Evolutionary conservation across 2,797 vertebrate species (phyloP), one percentile per base, ranked within the genome.

Genomic region (Ptychadena robeensis): DNA sequence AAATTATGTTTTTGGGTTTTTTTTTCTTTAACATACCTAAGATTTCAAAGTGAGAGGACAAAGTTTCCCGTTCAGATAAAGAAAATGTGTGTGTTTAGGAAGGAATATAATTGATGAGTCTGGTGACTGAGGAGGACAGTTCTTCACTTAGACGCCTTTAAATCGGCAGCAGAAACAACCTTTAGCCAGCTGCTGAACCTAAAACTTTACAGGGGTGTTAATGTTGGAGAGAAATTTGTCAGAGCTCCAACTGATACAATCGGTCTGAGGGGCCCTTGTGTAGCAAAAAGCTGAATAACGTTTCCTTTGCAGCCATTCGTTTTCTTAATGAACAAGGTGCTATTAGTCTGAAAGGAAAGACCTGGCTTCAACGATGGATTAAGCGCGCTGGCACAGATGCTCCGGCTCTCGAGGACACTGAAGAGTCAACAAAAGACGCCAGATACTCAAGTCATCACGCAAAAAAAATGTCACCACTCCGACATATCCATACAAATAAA

Each of bases 321-420:
- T 91, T 91, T 91, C 90, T 89, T 94, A 93, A 94, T 93, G 92
- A 93, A 93, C 91, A 93, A 88, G 91, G 91, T 88, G 88, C 92
- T 91, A 92, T 92, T 93, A 92, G 90, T 85, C 32, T 76, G 86
- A 59, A 81, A 87, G 90, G 88, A 67, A 37, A 88, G 86, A 91
- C 90, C 82, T 90, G 89, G 92, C 91, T 91, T 88, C 86, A 69
- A 86, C 89, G 90, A 93, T 89, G 89, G 88, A 93, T 88, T 90
- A 87, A 59, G 84, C 81, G 1, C 82, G 88, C 87, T 88, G 87
- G 87, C 88, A 87, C 82, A 28, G 87, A 87, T 79, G 86, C 86
- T 89, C 88, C 88, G 83, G 22, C 63, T 69, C 72, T 66, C 53
- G 35, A 68, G 63, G 48, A 74, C 48, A 69, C 28, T 68, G 12